Evolutionary conservation across 2,113 vertebrate species (phyloP).

Genomic region (Mola mola): DNA sequence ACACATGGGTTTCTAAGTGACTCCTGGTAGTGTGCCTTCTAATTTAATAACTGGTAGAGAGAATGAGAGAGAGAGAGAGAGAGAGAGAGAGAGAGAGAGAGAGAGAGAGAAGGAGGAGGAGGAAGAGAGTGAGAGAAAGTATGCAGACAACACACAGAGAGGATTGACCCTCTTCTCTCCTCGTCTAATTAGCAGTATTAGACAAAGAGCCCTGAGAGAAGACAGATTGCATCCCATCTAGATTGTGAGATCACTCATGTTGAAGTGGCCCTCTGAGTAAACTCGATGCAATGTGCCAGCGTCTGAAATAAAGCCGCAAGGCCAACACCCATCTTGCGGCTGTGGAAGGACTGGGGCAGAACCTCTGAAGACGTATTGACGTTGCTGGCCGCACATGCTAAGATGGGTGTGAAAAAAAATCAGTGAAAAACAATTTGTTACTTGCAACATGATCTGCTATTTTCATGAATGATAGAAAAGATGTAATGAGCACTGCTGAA

Average conservation of each 20-base stretch:
- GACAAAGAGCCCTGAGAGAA: conserved; percentile 70
- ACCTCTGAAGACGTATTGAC: conserved; percentile 20
- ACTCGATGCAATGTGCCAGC: conserved; percentile 34
- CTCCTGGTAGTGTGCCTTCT: conserved; percentile 55
- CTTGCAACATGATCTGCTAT: neutral
- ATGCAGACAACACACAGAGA: conserved; percentile 45
- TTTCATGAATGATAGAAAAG: neutral
- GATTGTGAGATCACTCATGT: conserved; percentile 66
- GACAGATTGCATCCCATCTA: conserved; percentile 68
- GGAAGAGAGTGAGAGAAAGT: neutral
- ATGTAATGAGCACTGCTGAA: neutral
- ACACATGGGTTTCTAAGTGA: conserved; percentile 61
- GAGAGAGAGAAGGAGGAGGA: conserved; percentile 1
- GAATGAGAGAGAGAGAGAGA: conserved; percentile 12
- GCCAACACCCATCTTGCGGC: conserved; percentile 24
- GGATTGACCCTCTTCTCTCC: conserved; percentile 64
- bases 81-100: neutral
- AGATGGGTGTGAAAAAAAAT: conserved; percentile 23
- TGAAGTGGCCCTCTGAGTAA: conserved; percentile 60
- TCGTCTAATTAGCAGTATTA: conserved; percentile 75
- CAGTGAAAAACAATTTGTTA: neutral
- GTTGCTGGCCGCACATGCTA: neutral
- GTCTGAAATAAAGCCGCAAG: conserved; percentile 36
- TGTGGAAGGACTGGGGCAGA: conserved; percentile 1
- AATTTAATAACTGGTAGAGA: conserved; percentile 72